phyloP scores from a whole-genome alignment of 1,140 invertebrate genomes.

The Zaprionus ghesquierei region DNA sequence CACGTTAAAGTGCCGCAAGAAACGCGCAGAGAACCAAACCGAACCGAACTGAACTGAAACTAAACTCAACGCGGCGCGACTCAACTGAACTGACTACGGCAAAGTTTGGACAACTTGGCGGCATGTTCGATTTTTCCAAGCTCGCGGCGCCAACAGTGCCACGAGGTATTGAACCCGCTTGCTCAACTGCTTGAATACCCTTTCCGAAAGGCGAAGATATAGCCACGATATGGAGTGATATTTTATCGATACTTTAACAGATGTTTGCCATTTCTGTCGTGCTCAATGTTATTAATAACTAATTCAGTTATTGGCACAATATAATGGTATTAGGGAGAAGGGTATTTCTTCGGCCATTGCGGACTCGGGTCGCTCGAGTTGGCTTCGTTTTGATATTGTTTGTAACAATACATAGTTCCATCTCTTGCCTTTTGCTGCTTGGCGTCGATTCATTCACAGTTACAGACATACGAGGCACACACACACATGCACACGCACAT shows the following conservation, averaged over 20 bases:
- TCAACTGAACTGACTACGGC: slow-evolving; percentile 49
- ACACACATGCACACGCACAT: too few species aligned
- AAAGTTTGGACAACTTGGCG: slow-evolving; percentile 52
- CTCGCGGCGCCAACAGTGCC: slow-evolving; percentile 44
- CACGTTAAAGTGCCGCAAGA: slow-evolving; percentile 5
- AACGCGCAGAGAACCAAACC: too few species aligned
- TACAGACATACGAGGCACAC: slow-evolving; percentile 4
- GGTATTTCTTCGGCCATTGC: not conserved
- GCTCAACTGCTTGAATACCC: slow-evolving; percentile 10
- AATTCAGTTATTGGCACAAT: not conserved
- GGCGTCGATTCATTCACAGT: slow-evolving; percentile 45
- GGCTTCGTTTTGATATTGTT: slow-evolving; percentile 36
- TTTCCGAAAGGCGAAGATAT: not conserved
- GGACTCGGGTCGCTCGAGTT: not conserved
- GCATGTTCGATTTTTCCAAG: slow-evolving; percentile 73
- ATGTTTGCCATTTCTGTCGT: not conserved
- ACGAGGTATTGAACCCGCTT: slow-evolving; percentile 25
- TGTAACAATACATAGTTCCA: slow-evolving; percentile 22
- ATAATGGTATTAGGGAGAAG: not conserved
- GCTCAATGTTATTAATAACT: not conserved
- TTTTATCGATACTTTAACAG: not conserved
- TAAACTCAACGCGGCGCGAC: not conserved
- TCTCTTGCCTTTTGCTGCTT: slow-evolving; percentile 34
- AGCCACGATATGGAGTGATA: not conserved
- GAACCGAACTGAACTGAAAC: slow-evolving; percentile 5